Evolutionary conservation across 2,888 invertebrate genomes (phyloP), one percentile per base, ranked within the genome.

Genomic region (Cetonia aurata): DNA sequence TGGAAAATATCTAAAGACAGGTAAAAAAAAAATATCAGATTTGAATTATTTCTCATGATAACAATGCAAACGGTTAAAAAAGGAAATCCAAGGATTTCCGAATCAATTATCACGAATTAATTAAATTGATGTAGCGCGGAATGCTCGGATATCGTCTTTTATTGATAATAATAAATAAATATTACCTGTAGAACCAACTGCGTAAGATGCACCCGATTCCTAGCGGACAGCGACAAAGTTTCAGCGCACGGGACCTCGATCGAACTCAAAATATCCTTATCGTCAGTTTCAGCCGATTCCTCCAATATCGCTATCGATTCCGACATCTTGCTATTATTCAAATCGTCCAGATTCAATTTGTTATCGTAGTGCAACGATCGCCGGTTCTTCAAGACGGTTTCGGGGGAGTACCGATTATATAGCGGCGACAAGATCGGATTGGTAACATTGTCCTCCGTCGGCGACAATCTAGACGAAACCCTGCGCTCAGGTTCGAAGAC

Each of bases 111-210:
- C n/a, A n/a, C n/a, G n/a, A n/a, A n/a, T n/a, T n/a, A n/a, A n/a
- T n/a, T n/a, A n/a, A n/a, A n/a, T n/a, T n/a, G n/a, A n/a, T n/a
- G n/a, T n/a, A n/a, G n/a, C n/a, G n/a, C n/a, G n/a, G n/a, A n/a
- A n/a, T n/a, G n/a, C n/a, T n/a, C n/a, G n/a, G n/a, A n/a, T n/a
- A n/a, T n/a, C n/a, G n/a, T n/a, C n/a, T n/a, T n/a, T n/a, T 3
- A 25, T 25, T 25, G 25, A 25, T 1, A 25, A 25, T 25, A 25
- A 37, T 8, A 48, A 10, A 8, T 48, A n/a, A n/a, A 10, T 33
- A 15, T 15, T 37, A 82, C 82, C 44, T 82, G 81, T 0, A 85
- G 75, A 10, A 80, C 80, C 31, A 84, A 74, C 31, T 82, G 80
- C 0, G 83, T 80, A 59, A 84, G 72, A 55, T 81, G 82, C 12